Base-by-base conservation (phyloP, 2,113 vertebrate genomes). In the Mesocricetus auratus region DNA sequence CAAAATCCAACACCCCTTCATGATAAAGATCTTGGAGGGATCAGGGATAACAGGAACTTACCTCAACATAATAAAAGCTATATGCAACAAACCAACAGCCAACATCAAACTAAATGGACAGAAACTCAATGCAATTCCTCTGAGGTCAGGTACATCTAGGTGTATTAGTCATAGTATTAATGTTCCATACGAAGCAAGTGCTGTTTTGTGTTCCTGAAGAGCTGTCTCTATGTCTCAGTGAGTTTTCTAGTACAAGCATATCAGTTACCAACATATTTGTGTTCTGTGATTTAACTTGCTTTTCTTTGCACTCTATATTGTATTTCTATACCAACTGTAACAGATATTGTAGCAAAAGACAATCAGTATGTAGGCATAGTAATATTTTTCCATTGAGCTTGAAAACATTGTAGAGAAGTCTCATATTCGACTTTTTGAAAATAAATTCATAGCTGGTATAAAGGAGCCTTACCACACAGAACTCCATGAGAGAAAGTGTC, bases 391-490 rank as follows among this genome's bases (percentile, higher is more conserved):
- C 86, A 60, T 2, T 75, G 31, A 62, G 4, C 56, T 91, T 88
- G 19, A 39, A 86, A 91, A 33, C 8, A 1, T 50, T 31, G 42
- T 22, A 69, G 39, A 91, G 81, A 88, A 77, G 5, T 81, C 21
- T 53, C 2, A 17, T 69, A 39, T 77, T 53, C 86, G 13, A 91
- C 10, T 42, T 89, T 91, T 86, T 91, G 33, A 62, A 71, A 83
- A 73, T n/a, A 64, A 71, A 82, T 93, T 29, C 7, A 53, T 39
- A 93, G n/a, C 58, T 86, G 21, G 0, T 77, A 86, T 91, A 86
- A 86, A 97, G 10, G 22, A 87, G 1, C 45, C 16, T 93, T 93
- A 5, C 24, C 82, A 47, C 85, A 86, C 90, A 78, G 22, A 86
- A 82, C 9, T 86, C 66, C 85, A 91, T 68, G 89, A 89, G 53